Conservation (phyloP, 2,797 vertebrate genomes). For the Hydrophis major region DNA sequence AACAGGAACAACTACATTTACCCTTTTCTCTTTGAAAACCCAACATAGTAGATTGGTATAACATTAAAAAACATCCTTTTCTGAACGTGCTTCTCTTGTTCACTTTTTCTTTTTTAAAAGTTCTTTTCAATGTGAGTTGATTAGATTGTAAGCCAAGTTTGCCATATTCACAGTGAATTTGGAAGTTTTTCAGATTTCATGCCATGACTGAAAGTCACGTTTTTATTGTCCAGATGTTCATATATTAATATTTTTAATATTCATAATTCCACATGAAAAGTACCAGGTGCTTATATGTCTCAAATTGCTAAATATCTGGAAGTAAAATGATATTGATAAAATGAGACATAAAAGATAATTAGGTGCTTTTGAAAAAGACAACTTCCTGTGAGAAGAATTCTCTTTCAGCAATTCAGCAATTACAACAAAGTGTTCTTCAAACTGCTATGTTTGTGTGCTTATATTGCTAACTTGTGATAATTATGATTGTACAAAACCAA, state of each 20-base stretch:
- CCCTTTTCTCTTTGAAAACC: background rate
- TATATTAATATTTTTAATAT: constrained; percentile 66
- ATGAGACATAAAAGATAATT: constrained; percentile 65
- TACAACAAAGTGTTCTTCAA: constrained; percentile 1
- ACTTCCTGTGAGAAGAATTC: constrained; percentile 18
- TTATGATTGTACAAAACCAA: background rate
- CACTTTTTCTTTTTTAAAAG: background rate
- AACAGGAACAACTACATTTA: background rate
- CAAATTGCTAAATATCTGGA: constrained; percentile 56
- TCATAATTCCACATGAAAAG: constrained; percentile 63
- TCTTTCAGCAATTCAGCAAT: background rate
- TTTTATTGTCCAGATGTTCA: constrained; percentile 61
- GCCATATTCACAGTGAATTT: constrained; percentile 58
- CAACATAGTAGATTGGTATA: background rate
- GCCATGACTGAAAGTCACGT: constrained; percentile 64
- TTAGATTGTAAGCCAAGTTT: constrained; percentile 28
- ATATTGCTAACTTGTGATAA: constrained; percentile 20
- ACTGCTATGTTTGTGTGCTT: constrained; percentile 4
- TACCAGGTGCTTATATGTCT: constrained; percentile 63
- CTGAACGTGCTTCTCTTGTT: background rate
- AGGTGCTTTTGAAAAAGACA: constrained; percentile 61
- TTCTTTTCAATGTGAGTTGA: constrained; percentile 37
- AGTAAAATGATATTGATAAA: constrained; percentile 68
- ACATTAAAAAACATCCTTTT: background rate
- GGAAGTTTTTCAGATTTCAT: constrained; percentile 61